Evolutionary conservation across 2,797 vertebrate species (phyloP).

Genomic region (Fistularia commersonii): DNA sequence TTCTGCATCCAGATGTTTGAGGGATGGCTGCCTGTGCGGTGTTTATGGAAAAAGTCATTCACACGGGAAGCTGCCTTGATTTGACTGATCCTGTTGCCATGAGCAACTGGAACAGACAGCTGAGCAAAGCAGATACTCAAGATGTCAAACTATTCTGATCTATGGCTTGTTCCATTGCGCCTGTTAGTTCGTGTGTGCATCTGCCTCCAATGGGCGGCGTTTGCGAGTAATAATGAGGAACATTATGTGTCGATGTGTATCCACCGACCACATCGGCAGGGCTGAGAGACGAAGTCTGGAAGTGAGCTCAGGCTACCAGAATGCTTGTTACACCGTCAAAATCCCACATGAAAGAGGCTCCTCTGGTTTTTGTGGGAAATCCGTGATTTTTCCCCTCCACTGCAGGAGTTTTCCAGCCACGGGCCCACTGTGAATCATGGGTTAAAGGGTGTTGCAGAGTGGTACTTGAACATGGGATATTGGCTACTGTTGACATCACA

Average conservation of each 20-base stretch:
- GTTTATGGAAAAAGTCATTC: slow-evolving; percentile 37
- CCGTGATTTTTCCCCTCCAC: slow-evolving; percentile 18
- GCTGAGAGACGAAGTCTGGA: slow-evolving; percentile 43
- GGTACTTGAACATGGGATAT: slow-evolving; percentile 31
- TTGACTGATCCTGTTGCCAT: slow-evolving; percentile 32
- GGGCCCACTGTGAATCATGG: slow-evolving; percentile 40
- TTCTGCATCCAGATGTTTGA: slow-evolving; percentile 38
- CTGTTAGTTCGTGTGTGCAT: slow-evolving; percentile 20
- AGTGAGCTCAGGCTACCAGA: slow-evolving; percentile 65
- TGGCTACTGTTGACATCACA: slow-evolving; percentile 22
- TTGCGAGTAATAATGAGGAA: slow-evolving; percentile 45
- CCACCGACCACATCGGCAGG: slow-evolving; percentile 35
- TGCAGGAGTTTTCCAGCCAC: slow-evolving; percentile 41
- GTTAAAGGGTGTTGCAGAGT: slow-evolving; percentile 48
- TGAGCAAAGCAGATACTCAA: slow-evolving; percentile 30
- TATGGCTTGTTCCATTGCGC: slow-evolving; percentile 46
- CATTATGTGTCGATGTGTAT: slow-evolving; percentile 32
- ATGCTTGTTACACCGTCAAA: slow-evolving; percentile 57
- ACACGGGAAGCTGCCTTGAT: slow-evolving; percentile 9
- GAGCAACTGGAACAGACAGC: slow-evolving; percentile 23
- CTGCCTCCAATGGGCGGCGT: slow-evolving; percentile 32
- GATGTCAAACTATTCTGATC: slow-evolving; percentile 24
- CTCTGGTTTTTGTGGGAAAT: slow-evolving; percentile 50
- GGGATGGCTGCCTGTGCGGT: slow-evolving; percentile 4
- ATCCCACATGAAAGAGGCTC: slow-evolving; percentile 66